A percentile compares a stretch with the other conserved stretches of the same genome.
These are phyloP conservation scores for Lasaia peninsularis DNA, from an alignment of 1,140 invertebrate species.

Conservation along the genomic window DNA sequence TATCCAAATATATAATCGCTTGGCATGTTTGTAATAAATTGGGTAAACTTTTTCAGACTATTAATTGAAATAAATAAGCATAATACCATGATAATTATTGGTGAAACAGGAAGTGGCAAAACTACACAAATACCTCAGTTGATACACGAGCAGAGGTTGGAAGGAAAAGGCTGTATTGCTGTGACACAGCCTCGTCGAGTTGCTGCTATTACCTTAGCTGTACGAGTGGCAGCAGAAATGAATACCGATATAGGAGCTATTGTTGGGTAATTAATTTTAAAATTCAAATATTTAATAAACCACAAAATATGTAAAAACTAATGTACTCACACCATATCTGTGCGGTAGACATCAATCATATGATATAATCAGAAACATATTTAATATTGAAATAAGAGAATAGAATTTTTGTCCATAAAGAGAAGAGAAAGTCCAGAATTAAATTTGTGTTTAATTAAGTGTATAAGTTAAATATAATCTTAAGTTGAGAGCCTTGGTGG, in stretches of 20 bases:
- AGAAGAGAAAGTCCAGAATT: too few relatives aligned
- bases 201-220: constrained; percentile 92
- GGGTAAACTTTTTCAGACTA: constrained; percentile 37
- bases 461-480: too few relatives aligned
- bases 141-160: constrained; percentile 92
- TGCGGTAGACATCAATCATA: too few relatives aligned
- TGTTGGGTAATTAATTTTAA: constrained; percentile 83
- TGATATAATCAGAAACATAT: too few relatives aligned
- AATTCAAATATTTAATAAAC: too few relatives aligned
- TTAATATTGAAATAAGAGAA: too few relatives aligned
- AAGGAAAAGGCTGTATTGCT: constrained; percentile 87
- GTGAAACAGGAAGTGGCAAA: constrained; percentile 98
- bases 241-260: constrained; percentile 87
- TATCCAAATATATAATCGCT: too few relatives aligned
- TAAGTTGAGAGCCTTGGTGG: too few relatives aligned
- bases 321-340: too few relatives aligned
- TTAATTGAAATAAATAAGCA: constrained; percentile 71
- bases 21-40: not conserved
- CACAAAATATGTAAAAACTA: too few relatives aligned
- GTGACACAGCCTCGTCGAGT: constrained; percentile 94
- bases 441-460: too few relatives aligned
- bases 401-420: too few relatives aligned
- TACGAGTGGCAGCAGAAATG: constrained; percentile 90
- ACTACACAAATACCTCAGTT: constrained; percentile 98
- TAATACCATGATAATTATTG: constrained; percentile 92